Evolutionary conservation across 2,797 vertebrate species (phyloP).

Genomic region (Antrozous pallidus): DNA sequence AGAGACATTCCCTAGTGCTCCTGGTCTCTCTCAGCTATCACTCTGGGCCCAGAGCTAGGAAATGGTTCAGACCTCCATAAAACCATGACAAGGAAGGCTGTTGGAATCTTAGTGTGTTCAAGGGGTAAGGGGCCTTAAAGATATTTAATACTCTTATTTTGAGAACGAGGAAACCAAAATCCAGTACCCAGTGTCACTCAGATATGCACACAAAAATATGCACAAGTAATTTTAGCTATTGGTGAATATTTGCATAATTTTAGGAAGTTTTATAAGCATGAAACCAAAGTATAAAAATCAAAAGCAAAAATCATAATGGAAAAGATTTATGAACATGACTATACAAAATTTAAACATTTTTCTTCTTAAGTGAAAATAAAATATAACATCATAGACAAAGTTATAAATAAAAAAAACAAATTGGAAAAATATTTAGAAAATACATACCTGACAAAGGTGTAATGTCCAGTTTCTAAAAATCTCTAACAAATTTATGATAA

Average conservation of each 20-base stretch:
- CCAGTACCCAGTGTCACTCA: background rate
- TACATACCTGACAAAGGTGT: background rate
- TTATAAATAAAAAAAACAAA: background rate
- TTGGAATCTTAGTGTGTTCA: background rate
- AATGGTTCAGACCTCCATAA: background rate
- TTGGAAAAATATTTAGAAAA: constrained; percentile 35
- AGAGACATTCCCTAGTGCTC: background rate
- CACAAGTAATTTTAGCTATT: background rate
- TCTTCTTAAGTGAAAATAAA: background rate
- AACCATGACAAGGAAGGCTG: background rate
- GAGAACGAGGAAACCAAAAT: background rate
- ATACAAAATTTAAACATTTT: constrained; percentile 8
- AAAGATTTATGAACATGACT: background rate
- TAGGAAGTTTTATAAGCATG: background rate
- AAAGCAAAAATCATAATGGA: background rate
- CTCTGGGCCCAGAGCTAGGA: background rate
- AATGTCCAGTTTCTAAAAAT: background rate
- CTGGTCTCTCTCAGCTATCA: background rate
- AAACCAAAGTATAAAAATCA: background rate
- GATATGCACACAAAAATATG: background rate
- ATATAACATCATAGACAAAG: background rate
- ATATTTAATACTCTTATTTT: background rate
- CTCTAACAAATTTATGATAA: background rate
- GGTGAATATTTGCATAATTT: background rate
- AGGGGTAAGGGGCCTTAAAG: background rate